Evolutionary conservation across 2,888 invertebrate species (phyloP), one percentile per base, ranked within the genome.

Genomic region (Perithous albicinctus): DNA sequence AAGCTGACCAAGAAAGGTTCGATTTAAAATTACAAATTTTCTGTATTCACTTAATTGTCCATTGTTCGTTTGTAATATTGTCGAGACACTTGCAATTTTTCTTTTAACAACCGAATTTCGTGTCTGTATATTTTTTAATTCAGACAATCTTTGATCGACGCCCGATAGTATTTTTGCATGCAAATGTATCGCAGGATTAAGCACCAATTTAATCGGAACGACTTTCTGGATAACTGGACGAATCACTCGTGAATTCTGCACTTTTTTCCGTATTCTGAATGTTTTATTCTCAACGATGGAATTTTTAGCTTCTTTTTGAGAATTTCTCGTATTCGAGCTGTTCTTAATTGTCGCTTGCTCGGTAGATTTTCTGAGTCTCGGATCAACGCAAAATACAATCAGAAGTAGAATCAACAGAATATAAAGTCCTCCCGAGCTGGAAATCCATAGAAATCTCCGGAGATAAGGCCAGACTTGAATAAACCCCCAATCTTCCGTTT

Each of bases 311-410:
- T 29, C 41, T 10, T 73, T 46, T 23, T 20, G 4, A 8, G 64
- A 29, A 23, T 15, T 26, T 61, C 67, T 54, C 2, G 48, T 8
- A 15, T 43, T 10, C 10, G 18, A 29, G 26, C 59, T 51, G 15
- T 29, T 67, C 15, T 38, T 54, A n/a, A n/a, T 0, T 0, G 41
- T 20, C 43, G 64, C 12, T n/a, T 12, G 18, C 43, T 0, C 5
- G n/a, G 8, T 26, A 18, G 12, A 56, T 26, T 59, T 64, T 48
- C 59, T 61, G 8, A 79, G 61, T n/a, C 61, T 69, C 12, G 78
- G 73, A 56, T 84, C 83, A 10, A 59, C 64, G 72, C 75, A 83
- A 41, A 84, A 72, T 59, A 80, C 70, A 66, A 84, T 75, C 38
- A 77, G 70, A 20, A 74, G 38, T 2, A 82, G 26, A 43, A 78